Base-by-base conservation (phyloP, 1,140 invertebrate species). In the Grapholita molesta region DNA sequence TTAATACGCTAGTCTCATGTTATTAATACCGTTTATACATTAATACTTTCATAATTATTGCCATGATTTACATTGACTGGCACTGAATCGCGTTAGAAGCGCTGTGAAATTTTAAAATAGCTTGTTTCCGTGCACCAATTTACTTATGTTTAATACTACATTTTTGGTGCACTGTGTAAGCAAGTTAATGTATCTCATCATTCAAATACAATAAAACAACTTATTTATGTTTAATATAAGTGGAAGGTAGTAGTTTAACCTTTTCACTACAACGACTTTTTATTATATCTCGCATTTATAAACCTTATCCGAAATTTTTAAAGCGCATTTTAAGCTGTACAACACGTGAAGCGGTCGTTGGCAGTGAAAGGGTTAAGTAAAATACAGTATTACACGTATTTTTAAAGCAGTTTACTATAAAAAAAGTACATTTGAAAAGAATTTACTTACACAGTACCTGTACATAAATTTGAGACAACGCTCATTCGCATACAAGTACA, bases 31-130 rank as follows among this genome's bases (percentile, higher is more conserved):
- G 72, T 66, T 55, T 72, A 74, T 74, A 72, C 66, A 61, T 64
- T 85, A 84, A 88, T 85, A 86, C 83, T 84, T 83, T 70, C 28
- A 64, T 64, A 57, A 77, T 86, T 88, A 86, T 85, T 87, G 85
- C 86, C 86, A 82, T 72, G 64, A 71, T 80, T 75, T 32, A 71
- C 70, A 55, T 69, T 70, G 35, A 73, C 79, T 79, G 78, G 79
- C 84, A 81, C 72, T 74, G 72, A 52, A 72, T 38, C 38, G 32
- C 25, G 77, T 71, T 81, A 80, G 73, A 86, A 85, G 82, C 85
- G 79, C 85, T 65, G 74, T 74, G 78, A 73, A 77, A 72, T 88
- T 87, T 85, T 85, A 87, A 89, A 88, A 89, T 74, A 75, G 76
- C 72, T 77, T 74, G 79, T 74, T 70, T 77, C 74, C 70, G 76